Conservation (phyloP, 2,797 vertebrate genomes). For the Oophaga sylvatica region DNA sequence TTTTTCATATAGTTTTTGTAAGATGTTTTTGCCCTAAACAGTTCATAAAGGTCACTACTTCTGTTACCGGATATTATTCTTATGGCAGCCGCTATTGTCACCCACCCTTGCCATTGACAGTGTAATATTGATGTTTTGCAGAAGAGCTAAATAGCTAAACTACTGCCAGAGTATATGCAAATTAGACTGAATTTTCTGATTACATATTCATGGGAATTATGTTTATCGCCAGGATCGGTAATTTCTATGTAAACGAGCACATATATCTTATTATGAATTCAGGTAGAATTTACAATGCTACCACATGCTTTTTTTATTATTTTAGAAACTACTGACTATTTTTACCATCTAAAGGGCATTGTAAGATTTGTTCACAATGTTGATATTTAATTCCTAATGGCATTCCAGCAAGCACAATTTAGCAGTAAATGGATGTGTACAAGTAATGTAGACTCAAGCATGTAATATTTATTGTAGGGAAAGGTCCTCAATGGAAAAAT, state of each 20-base stretch:
- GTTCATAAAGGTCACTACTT: constrained; percentile 4
- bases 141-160: constrained; percentile 27
- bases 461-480: constrained; percentile 18
- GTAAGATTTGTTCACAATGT: constrained; percentile 8
- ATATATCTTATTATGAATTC: constrained; percentile 45
- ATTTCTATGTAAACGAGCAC: constrained; percentile 52
- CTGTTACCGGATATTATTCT: background rate
- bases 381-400: constrained; percentile 24
- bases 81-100: background rate
- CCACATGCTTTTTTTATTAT: constrained; percentile 32
- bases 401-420: constrained; percentile 25
- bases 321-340: constrained; percentile 23
- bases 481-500: constrained; percentile 43
- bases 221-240: constrained; percentile 46
- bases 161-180: constrained; percentile 45
- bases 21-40: background rate
- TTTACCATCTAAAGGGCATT: constrained; percentile 19
- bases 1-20: background rate
- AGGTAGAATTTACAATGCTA: constrained; percentile 41
- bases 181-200: constrained; percentile 35
- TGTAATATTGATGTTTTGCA: constrained; percentile 17
- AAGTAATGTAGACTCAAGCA: constrained; percentile 10
- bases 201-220: constrained; percentile 54
- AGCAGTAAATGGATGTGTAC: constrained; percentile 8
- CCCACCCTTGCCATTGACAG: background rate